A percentile compares a stretch with the other conserved stretches of the same genome.
Evolutionary conservation across 2,113 vertebrate species (phyloP).

Genomic region (Azemiops feae): DNA sequence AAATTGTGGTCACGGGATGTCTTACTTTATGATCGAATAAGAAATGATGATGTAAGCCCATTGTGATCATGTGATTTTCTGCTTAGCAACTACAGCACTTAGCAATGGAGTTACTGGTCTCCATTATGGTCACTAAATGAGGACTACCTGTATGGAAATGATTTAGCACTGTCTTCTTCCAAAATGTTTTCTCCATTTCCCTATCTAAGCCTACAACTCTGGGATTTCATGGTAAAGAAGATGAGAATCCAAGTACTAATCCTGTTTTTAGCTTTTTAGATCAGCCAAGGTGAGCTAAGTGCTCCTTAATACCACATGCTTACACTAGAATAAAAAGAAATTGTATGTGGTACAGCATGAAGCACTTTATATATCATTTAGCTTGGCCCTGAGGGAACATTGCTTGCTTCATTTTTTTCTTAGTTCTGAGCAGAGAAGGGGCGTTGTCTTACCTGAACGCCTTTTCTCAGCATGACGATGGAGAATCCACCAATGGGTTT

Average conservation of each 20-base stretch:
- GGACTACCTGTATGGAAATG: background rate
- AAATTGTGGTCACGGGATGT: background rate
- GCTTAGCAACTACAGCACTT: background rate
- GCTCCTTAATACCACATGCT: background rate
- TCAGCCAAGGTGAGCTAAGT: background rate
- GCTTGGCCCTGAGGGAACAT: background rate
- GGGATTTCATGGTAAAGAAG: background rate
- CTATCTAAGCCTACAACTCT: background rate
- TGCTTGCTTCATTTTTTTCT: background rate
- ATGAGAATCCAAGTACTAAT: background rate
- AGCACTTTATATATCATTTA: background rate
- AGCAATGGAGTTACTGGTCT: background rate
- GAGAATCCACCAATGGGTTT: no score
- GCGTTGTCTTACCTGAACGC: no score
- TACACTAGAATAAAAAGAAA: background rate
- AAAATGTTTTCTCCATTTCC: background rate
- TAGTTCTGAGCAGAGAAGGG: background rate
- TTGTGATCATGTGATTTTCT: background rate
- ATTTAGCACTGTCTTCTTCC: background rate
- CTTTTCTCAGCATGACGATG: no score
- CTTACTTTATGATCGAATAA: background rate
- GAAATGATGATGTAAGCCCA: background rate
- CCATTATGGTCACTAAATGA: background rate
- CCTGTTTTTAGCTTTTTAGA: background rate
- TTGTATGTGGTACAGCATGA: background rate